Conservation (phyloP, 2,113 vertebrate genomes). For the Castor canadensis region DNA sequence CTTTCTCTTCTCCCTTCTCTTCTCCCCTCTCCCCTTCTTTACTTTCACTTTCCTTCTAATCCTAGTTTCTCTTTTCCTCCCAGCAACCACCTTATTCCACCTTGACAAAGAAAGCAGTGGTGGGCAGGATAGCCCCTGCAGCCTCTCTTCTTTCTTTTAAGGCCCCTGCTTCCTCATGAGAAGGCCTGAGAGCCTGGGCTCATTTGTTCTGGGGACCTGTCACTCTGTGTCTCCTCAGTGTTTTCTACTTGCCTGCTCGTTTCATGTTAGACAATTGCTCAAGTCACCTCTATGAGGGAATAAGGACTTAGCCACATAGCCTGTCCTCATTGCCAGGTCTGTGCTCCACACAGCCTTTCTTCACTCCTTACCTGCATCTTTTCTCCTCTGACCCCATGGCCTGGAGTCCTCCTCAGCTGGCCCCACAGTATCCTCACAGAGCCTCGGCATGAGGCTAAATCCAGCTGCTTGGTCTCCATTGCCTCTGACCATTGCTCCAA, state of each 20-base stretch:
- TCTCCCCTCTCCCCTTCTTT: not conserved
- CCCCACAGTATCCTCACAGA: fast-evolving
- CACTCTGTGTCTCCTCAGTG: not conserved
- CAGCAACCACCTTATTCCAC: not conserved
- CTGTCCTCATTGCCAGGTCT: not conserved
- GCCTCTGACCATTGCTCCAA: fast-evolving
- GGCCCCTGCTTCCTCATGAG: not conserved
- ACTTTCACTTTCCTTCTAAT: not conserved
- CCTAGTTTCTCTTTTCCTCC: not conserved
- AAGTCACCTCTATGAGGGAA: not conserved
- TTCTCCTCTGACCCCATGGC: not conserved
- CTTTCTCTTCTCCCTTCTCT: not conserved
- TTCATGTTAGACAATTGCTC: not conserved
- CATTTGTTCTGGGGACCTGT: not conserved
- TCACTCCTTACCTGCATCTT: not conserved
- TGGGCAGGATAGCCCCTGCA: not conserved
- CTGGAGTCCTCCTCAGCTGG: not conserved
- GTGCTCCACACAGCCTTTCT: not conserved
- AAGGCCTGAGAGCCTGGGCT: not conserved
- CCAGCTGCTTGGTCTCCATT: not conserved
- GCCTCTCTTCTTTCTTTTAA: not conserved
- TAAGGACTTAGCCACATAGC: not conserved
- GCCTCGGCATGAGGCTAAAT: fast-evolving
- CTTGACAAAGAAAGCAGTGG: not conserved
- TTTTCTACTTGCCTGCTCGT: not conserved